Evolutionary conservation across 2,113 vertebrate species (phyloP), one percentile per base, ranked within the genome.

Genomic region (Gallinago paraguaiae): DNA sequence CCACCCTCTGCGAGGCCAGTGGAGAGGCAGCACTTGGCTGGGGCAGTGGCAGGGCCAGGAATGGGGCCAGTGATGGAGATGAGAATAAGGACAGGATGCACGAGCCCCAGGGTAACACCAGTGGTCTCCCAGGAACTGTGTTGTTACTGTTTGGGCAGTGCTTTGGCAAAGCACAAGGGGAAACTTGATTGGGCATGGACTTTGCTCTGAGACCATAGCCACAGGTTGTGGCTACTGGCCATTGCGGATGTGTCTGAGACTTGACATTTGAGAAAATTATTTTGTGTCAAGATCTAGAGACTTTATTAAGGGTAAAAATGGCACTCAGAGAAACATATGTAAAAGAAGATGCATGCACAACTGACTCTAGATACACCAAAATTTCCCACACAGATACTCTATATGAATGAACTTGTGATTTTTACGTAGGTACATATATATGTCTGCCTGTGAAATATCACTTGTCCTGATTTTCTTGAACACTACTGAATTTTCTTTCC

Each of bases 1-100:
- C 17, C 14, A 12, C 23, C 6, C 2, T 18, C 25, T 3, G 0
- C 0, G 5, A 30, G 33, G 5, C 7, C 7, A 7, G 9, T 63
- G 77, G 83, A 27, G 81, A 35, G 41, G 20, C 60, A 67, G 16
- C 0, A 0, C 15, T 39, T 51, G 48, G 30, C 24, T 48, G 39
- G 19, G 18, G 7, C n/a, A 25, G 14, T 3, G 4, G 17, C 20
- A 94, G 64, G 14, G 2, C 10, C 2, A 2, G 18, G 30, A 35
- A 9, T 7, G 33, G 20, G 30, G 23, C 8, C 12, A 31, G 25
- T 10, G 30, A 20, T 41, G 15, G 35, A n/a, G 35, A 23, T 25
- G 37, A 48, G 67, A 19, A n/a, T 19, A 16, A 27, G 46, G 14
- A 23, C 30, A 51, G 31, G 27, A 7, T n/a, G 5, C 4, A 2